Conservation (phyloP, 2,888 invertebrate genomes). For the Melanargia galathea region DNA sequence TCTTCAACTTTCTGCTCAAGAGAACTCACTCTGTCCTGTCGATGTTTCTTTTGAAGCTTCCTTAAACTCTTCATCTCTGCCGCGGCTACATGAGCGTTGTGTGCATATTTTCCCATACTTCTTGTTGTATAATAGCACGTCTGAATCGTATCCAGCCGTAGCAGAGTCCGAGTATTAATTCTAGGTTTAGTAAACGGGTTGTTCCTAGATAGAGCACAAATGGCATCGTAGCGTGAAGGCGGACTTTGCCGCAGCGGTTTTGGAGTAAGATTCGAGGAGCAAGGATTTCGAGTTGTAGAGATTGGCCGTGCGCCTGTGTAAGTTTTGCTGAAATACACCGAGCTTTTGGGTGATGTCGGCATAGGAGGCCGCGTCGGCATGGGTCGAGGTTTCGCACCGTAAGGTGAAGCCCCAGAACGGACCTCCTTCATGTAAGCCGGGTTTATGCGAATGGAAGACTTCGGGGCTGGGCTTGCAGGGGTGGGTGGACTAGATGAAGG, state of each 20-base stretch:
- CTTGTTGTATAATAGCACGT: conserved; percentile 27
- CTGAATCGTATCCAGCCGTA: conserved; percentile 7
- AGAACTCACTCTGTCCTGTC: not conserved
- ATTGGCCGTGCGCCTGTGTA: not conserved
- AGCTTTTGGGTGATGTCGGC: conserved; percentile 4
- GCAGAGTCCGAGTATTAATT: conserved; percentile 16
- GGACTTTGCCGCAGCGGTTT: conserved; percentile 20
- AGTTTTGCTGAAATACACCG: conserved; percentile 6
- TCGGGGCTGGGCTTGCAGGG: conserved; percentile 4
- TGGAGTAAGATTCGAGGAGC: conserved; percentile 21
- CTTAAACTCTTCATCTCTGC: not conserved
- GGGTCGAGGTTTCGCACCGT: not conserved
- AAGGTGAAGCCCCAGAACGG: not conserved
- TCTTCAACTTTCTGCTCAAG: not conserved
- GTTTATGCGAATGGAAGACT: conserved; percentile 11
- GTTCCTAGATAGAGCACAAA: conserved; percentile 11
- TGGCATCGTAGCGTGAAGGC: conserved; percentile 25
- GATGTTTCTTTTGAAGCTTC: not conserved
- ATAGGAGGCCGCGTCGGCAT: not conserved
- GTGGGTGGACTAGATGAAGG: conserved; percentile 10
- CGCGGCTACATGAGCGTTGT: not conserved
- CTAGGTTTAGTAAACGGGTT: conserved; percentile 27
- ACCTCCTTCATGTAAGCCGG: conserved; percentile 6
- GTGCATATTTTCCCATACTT: conserved; percentile 7
- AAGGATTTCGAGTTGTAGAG: not conserved